These are phyloP conservation scores for Eospalax fontanierii DNA, from an alignment of 2,797 vertebrate species.

Conservation along the genomic window DNA sequence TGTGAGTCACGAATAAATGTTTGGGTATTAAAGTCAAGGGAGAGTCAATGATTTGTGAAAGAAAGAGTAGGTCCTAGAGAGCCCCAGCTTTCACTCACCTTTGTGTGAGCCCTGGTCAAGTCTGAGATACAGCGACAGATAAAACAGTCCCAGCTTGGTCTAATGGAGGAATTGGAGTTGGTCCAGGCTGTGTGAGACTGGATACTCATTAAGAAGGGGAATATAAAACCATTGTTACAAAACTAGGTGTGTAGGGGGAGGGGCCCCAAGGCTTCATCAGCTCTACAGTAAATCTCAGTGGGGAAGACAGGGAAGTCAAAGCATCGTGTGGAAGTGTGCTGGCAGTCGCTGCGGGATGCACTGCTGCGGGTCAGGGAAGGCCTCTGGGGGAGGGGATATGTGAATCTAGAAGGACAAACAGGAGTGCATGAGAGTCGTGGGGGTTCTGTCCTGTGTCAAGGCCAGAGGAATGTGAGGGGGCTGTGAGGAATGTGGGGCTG, in stretches of 20 bases:
- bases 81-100: neutral
- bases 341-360: no score
- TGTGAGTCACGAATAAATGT: neutral
- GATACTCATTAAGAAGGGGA: constrained; percentile 3
- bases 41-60: neutral
- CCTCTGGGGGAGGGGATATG: neutral
- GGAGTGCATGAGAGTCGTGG: neutral
- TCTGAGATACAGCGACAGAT: neutral
- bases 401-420: neutral
- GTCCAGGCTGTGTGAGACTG: constrained; percentile 8
- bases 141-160: neutral
- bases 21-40: constrained; percentile 2
- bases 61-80: neutral
- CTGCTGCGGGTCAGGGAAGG: neutral
- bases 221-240: neutral
- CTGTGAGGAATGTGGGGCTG: neutral
- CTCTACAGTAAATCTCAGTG: neutral
- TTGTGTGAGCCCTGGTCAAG: neutral
- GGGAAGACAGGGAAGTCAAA: neutral
- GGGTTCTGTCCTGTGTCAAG: neutral
- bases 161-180: constrained; percentile 1
- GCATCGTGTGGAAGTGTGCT: neutral
- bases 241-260: neutral
- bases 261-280: neutral
- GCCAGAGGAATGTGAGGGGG: neutral